A percentile compares a stretch with the other conserved stretches of the same genome.
These are phyloP conservation scores for Zonotrichia leucophrys DNA, from an alignment of 2,113 vertebrate species.

Conservation along the genomic window DNA sequence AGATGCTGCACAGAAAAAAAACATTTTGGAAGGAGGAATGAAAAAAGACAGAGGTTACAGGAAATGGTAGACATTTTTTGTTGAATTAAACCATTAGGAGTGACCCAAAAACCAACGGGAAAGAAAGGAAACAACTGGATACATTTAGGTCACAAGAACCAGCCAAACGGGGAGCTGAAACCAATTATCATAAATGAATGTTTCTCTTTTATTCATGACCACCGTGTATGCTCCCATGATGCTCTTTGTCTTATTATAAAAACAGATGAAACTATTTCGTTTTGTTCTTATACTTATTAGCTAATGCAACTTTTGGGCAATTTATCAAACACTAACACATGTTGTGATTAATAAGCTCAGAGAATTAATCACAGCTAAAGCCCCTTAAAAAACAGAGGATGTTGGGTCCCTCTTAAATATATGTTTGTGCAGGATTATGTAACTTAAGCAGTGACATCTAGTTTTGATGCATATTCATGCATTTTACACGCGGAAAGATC, in stretches of 20 bases:
- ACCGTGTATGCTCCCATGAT: slow-evolving; percentile 87
- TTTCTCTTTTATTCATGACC: slow-evolving; percentile 88
- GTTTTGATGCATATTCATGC: slow-evolving; percentile 66
- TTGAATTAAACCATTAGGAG: slow-evolving; percentile 97
- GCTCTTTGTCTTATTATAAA: slow-evolving; percentile 85
- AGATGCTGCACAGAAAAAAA: slow-evolving; percentile 75
- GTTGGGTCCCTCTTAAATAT: slow-evolving; percentile 46
- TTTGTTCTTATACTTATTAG: slow-evolving; percentile 84
- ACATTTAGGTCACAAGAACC: slow-evolving; percentile 87
- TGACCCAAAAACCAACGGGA: slow-evolving; percentile 85
- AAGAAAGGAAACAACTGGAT: slow-evolving; percentile 89
- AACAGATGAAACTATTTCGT: slow-evolving; percentile 85
- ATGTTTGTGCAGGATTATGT: slow-evolving; percentile 70
- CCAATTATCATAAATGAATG: slow-evolving; percentile 90
- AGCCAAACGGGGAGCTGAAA: slow-evolving; percentile 89
- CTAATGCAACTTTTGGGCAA: slow-evolving; percentile 83
- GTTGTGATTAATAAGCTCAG: slow-evolving; percentile 76
- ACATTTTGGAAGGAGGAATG: slow-evolving; percentile 86
- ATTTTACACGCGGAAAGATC: slow-evolving; percentile 16
- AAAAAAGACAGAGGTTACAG: slow-evolving; percentile 95
- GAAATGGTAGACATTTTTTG: slow-evolving; percentile 96
- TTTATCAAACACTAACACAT: slow-evolving; percentile 83
- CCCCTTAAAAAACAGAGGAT: slow-evolving; percentile 51
- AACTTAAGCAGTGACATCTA: slow-evolving; percentile 59
- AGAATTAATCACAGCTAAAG: slow-evolving; percentile 71